phyloP scores from a whole-genome alignment of 2,113 vertebrate genomes.

The Canis aureus region DNA sequence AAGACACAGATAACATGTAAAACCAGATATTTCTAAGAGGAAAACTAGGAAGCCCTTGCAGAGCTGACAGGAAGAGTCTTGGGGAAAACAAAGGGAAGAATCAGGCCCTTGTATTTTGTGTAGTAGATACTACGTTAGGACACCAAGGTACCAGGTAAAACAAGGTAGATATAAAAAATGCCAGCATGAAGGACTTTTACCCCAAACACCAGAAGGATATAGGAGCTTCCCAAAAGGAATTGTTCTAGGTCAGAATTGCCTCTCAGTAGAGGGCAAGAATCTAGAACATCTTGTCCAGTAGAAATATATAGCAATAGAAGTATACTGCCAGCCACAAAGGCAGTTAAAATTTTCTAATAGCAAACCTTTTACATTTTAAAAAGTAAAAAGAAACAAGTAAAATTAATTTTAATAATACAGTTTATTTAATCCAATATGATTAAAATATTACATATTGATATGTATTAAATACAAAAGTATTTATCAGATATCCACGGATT shows the following conservation, averaged over 20 bases:
- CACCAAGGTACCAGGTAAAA: not conserved
- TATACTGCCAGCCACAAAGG: not conserved
- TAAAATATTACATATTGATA: not conserved
- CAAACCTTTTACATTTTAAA: not conserved
- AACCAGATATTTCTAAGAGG: not conserved
- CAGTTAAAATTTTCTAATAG: not conserved
- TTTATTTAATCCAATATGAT: slow-evolving; percentile 10
- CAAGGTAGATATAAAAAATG: not conserved
- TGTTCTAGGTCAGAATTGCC: not conserved
- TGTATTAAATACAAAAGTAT: not conserved
- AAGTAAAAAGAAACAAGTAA: slow-evolving; percentile 12
- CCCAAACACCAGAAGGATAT: not conserved
- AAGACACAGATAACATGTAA: not conserved
- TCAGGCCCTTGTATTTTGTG: not conserved
- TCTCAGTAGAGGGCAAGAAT: not conserved
- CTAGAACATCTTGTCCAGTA: not conserved
- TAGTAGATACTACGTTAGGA: not conserved
- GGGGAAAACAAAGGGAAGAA: not conserved
- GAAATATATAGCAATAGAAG: not conserved
- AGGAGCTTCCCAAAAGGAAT: not conserved
- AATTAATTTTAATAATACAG: not conserved
- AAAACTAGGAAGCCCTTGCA: not conserved
- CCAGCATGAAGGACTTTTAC: not conserved
- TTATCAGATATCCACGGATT: not conserved
- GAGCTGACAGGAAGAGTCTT: not conserved